Evolutionary conservation across 2,797 vertebrate genomes (phyloP).

Genomic region (Platalea minor): DNA sequence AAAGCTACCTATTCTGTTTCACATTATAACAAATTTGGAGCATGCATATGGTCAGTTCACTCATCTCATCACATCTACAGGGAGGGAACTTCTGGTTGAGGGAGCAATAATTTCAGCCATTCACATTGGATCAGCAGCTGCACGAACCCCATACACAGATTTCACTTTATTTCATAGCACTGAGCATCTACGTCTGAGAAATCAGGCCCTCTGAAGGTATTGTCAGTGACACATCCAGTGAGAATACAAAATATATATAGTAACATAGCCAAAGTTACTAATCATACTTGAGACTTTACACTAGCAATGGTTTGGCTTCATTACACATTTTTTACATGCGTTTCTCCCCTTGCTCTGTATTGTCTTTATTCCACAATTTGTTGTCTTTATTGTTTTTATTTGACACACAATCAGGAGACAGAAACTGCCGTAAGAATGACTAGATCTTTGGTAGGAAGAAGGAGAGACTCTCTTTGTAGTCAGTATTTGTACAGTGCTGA

Average conservation of each 20-base stretch:
- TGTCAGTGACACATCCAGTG: not conserved
- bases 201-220: not conserved
- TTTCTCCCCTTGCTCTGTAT: not conserved
- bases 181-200: not conserved
- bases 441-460: not conserved
- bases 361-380: not conserved
- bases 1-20: not conserved
- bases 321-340: not conserved
- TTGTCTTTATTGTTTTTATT: not conserved
- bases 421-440: not conserved
- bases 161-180: not conserved
- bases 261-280: not conserved
- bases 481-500: not conserved
- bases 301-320: not conserved
- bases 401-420: not conserved
- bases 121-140: not conserved
- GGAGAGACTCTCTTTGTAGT: not conserved
- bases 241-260: not conserved
- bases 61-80: not conserved
- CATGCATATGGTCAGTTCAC: not conserved
- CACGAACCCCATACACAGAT: not conserved
- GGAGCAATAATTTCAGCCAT: not conserved
- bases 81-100: not conserved
- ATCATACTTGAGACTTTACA: not conserved
- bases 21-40: not conserved